Evolutionary conservation across 2,888 invertebrate species (phyloP), one percentile per base, ranked within the genome.

Genomic region (Drosophila merina): DNA sequence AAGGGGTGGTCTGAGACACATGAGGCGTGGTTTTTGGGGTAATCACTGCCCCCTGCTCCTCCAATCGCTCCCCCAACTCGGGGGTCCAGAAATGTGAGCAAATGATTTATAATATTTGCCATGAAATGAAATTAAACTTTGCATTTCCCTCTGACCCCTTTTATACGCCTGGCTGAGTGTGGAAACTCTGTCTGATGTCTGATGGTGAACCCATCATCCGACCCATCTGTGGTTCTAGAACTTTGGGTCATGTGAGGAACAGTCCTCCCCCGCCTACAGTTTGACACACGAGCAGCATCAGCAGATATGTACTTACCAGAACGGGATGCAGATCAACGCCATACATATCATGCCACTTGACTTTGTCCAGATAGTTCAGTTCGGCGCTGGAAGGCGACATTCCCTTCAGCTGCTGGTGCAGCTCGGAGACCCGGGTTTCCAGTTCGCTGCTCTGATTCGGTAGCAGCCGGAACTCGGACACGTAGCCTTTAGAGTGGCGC

Each of bases 341-440:
- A 91, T 98, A 99, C 97, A 98, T 97, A 92, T 99, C 98, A 89
- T 98, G 94, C 98, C 98, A 98, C 94, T 98, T 98, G 85, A 98
- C 97, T 94, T 98, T 97, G 92, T 99, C 98, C 92, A 99, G 94
- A 93, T 97, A 99, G 93, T 96, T 97, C 88, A 98, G 93, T 93
- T 99, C 98, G 36, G 98, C 98, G 81, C 96, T 95, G 57, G 98
- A 96, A 68, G 98, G 98, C 72, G 92, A 90, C 91, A 92, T 92
- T 71, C 92, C 91, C 80, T 96, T 95, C 64, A 98, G 93, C 76
- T 96, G 95, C 91, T 96, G 96, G 92, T 99, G 98, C 83, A 97
- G 93, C 88, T 97, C 97, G 40, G 96, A 95, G 77, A 98, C 97
- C 83, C 96, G 94, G 58, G 94, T 93, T 92, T 99, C 98, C 86